Base-by-base conservation (phyloP, 53 echinoderm and acorn worm genomes). In the Actinopyga echinites region DNA sequence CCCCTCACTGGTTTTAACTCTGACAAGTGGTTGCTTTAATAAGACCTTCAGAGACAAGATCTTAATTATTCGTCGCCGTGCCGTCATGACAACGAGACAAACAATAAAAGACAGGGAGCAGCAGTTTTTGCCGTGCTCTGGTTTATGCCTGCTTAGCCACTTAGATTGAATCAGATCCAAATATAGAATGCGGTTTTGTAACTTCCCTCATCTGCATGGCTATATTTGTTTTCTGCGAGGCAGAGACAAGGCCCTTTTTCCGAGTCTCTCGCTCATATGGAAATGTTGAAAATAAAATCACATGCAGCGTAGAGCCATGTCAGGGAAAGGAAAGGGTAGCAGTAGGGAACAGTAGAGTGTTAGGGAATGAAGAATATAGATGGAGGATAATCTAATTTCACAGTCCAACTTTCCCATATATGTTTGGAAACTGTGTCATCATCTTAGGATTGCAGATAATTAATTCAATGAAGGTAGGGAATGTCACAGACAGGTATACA, bases 1-100 rank as follows among this genome's bases (percentile, higher is more conserved):
- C 49, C 49, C 49, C 49, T 49, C 49, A 17, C 49, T 49, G 49
- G 49, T 49, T 49, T 49, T 49, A 15, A 49, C 49, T 17, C 17
- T 17, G 0, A 49, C 9, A 49, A 49, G 5, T 49, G 15, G 13
- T 0, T 17, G 7, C 49, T 49, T 49, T 49, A 49, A 49, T 49
- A 49, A 49, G 49, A 49, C 19, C 26, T 71, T 71, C 28, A 26
- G 71, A 71, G 71, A 71, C 71, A 44, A 40, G 71, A 13, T 71
- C 44, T 71, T 71, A 37, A 71, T 71, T 71, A 71, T 71, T 71
- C 21, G 17, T 71, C 25, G 24, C 9, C 25, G 25, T 24, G 71
- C 1, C 40, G 44, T 42, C 19, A 71, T 40, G 71, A 44, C 71
- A 71, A 71, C 42, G 71, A 71, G 71, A 71, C 71, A 71, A 71